Base-by-base conservation (phyloP, 2,888 invertebrate genomes). In the Dysmachus trigonus region DNA sequence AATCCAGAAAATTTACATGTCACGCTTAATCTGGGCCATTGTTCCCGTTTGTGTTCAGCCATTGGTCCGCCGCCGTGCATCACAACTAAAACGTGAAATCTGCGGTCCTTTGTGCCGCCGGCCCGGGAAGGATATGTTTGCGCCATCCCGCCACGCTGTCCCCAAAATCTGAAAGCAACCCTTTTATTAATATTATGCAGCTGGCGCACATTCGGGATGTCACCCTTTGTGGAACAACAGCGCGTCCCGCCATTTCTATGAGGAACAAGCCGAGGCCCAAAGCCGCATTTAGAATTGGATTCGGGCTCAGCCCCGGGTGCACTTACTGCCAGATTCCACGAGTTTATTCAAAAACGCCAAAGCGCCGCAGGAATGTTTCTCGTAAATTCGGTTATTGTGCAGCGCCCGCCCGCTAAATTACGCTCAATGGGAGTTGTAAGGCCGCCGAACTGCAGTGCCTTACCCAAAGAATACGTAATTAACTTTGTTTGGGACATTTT, bases 1-100 rank as follows among this genome's bases (percentile, higher is more conserved):
- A n/a, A 76, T 76, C 47, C 62, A 76, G 86, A 86, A 87, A 86
- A 86, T 87, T 86, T 87, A 87, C 87, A 86, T 87, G 87, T 86
- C 86, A 87, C 87, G 86, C 87, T 87, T 87, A 87, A 87, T 87
- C 87, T 86, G 73, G 74, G 86, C 87, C 72, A 87, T 87, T 87
- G 87, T 87, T 87, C 87, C 86, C 86, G 77, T 82, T 87, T 83
- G 86, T 85, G 86, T 85, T 83, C 82, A 83, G 62, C 86, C 86
- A 87, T 74, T 85, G 86, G 85, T 76, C 73, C n/a, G 73, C 30
- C 27, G 51, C 31, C 33, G 51, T 85, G 74, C 74, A 85, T 85
- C 85, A 85, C 47, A 74, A 85, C 85, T 85, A 85, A n/a, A 41
- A 71, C 71, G 62, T 81, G 27, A 85, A 77, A 85, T 77, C 62